Evolutionary conservation across 2,888 invertebrate genomes (phyloP).

Genomic region (Tolmerus cingulatus): DNA sequence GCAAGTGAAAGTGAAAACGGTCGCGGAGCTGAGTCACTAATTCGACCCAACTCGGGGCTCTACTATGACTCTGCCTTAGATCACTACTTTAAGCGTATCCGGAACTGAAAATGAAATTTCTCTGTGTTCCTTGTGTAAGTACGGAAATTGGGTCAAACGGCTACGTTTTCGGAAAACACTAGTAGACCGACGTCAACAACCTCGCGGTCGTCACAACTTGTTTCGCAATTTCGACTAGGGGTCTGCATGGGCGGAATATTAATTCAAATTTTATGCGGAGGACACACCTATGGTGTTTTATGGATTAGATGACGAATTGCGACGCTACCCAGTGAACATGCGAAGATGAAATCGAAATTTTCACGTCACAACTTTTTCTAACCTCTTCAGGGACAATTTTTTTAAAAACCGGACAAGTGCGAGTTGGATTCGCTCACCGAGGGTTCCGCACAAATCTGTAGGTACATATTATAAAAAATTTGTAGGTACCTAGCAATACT

Average conservation of each 20-base stretch:
- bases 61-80: not conserved
- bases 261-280: not conserved
- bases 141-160: conserved; percentile 1
- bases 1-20: conserved; percentile 48
- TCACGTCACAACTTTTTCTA: not conserved
- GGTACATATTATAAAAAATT: no score
- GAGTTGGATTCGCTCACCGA: no score
- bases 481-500: no score
- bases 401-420: no score
- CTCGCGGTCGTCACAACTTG: not conserved
- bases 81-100: conserved; percentile 37
- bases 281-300: not conserved
- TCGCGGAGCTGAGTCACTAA: conserved; percentile 39
- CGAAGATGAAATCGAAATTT: not conserved
- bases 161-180: conserved; percentile 17
- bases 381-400: no score
- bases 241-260: not conserved
- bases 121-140: not conserved
- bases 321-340: not conserved
- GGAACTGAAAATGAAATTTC: conserved; percentile 48
- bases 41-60: not conserved
- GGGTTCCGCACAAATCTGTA: no score
- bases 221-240: conserved; percentile 8
- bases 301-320: not conserved
- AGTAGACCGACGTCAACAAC: conserved; percentile 6